phyloP scores from a whole-genome alignment of 2,888 invertebrate genomes.

The Hemithea aestivaria region DNA sequence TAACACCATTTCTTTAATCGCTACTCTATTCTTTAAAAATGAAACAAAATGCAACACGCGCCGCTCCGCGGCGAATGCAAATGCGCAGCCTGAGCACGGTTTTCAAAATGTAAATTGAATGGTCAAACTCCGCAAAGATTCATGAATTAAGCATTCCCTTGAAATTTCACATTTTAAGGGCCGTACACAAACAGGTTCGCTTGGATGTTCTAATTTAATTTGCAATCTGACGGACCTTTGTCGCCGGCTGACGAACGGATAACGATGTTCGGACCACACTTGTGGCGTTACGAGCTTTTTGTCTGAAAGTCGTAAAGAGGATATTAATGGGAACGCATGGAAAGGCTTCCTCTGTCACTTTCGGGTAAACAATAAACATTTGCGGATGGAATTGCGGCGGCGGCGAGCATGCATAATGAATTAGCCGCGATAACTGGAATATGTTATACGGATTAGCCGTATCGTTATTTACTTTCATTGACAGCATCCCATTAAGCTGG shows the following conservation, averaged over 20 bases:
- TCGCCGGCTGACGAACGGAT: constrained; percentile 56
- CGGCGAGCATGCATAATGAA: constrained; percentile 34
- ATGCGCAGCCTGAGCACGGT: constrained; percentile 53
- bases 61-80: constrained; percentile 56
- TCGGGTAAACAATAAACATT: constrained; percentile 44
- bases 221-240: constrained; percentile 61
- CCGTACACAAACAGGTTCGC: constrained; percentile 53
- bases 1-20: constrained; percentile 47
- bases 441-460: constrained; percentile 24
- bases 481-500: constrained; percentile 27
- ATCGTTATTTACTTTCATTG: constrained; percentile 29
- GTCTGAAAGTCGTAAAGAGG: constrained; percentile 50
- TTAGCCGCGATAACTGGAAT: constrained; percentile 25
- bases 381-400: constrained; percentile 34
- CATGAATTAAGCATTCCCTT: constrained; percentile 70
- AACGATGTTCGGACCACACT: constrained; percentile 46
- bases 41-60: constrained; percentile 53
- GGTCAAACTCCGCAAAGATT: constrained; percentile 65
- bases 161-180: constrained; percentile 67
- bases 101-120: constrained; percentile 71
- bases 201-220: constrained; percentile 65
- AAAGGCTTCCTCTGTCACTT: constrained; percentile 49
- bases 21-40: constrained; percentile 34
- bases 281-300: constrained; percentile 48
- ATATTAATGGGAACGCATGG: constrained; percentile 52